phyloP scores from a whole-genome alignment of 2,888 invertebrate species.

The Nymphalis polychloros region DNA sequence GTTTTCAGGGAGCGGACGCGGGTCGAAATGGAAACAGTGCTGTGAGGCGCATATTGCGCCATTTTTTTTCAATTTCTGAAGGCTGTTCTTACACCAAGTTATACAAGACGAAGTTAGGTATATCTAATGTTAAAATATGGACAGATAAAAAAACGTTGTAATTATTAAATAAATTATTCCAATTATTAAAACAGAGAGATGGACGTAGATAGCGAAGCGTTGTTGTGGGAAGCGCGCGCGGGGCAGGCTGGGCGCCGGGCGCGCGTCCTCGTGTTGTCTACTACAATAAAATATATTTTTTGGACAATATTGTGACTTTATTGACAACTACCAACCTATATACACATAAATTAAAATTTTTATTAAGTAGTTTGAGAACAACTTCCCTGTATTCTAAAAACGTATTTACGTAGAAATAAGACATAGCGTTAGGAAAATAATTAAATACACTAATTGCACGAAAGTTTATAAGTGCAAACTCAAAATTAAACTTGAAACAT shows the following conservation, averaged over 20 bases:
- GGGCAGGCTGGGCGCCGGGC: constrained; percentile 76
- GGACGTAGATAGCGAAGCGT: constrained; percentile 80
- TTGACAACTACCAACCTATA: constrained; percentile 34
- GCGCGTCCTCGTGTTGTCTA: constrained; percentile 79
- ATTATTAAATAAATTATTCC: constrained; percentile 83
- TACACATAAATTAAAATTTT: not conserved
- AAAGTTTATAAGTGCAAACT: no score
- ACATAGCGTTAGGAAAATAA: no score
- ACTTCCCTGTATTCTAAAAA: not conserved
- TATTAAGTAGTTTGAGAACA: not conserved
- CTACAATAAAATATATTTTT: constrained; percentile 82
- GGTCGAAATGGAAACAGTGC: constrained; percentile 97
- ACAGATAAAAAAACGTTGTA: constrained; percentile 81
- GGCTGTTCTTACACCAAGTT: constrained; percentile 83
- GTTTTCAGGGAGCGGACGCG: constrained; percentile 80
- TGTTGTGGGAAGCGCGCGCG: constrained; percentile 79
- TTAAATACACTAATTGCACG: no score
- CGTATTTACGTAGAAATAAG: no score
- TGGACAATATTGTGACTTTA: constrained; percentile 69
- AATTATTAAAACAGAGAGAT: constrained; percentile 81
- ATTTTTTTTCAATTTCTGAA: constrained; percentile 79
- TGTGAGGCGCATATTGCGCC: constrained; percentile 85
- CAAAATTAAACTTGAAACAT: no score
- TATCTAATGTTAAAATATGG: constrained; percentile 80
- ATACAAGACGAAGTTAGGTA: constrained; percentile 82